These are phyloP conservation scores for Acipenser ruthenus DNA, from an alignment of 2,797 vertebrate species.

Conservation along the genomic window DNA sequence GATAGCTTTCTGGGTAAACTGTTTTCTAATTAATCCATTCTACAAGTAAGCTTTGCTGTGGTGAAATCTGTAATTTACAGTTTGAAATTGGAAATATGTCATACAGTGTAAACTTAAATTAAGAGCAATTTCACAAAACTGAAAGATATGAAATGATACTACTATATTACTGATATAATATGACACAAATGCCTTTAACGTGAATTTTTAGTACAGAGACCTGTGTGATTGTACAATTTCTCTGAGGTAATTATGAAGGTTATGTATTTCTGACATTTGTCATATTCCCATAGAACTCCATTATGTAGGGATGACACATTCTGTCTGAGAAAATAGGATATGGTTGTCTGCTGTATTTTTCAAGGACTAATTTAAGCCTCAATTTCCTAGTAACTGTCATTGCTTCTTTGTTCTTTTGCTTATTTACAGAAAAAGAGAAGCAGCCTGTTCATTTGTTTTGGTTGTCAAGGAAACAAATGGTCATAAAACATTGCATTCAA, in stretches of 20 bases:
- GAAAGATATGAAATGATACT: too few species aligned
- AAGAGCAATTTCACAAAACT: too few species aligned
- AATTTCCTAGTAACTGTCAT: conserved; percentile 21
- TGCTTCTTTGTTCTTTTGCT: conserved; percentile 19
- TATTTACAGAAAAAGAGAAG: conserved; percentile 18
- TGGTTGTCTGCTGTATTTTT: conserved; percentile 18
- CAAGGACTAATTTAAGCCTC: conserved; percentile 19
- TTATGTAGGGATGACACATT: conserved; percentile 20
- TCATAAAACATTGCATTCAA: conserved; percentile 14
- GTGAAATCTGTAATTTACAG: too few species aligned
- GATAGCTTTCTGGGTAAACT: too few species aligned
- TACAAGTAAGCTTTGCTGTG: too few species aligned
- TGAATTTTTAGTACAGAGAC: neutral
- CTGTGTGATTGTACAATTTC: conserved; percentile 17
- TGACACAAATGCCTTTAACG: neutral
- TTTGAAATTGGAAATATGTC: too few species aligned
- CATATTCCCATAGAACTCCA: conserved; percentile 18
- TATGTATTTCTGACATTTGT: conserved; percentile 20
- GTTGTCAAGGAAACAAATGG: conserved; percentile 15
- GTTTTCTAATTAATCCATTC: too few species aligned
- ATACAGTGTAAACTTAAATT: too few species aligned
- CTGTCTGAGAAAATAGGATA: conserved; percentile 22
- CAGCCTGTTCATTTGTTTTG: conserved; percentile 20
- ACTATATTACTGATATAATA: neutral
- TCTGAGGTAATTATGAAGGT: conserved; percentile 18